Percentiles rank a stretch among this genome's conserved stretches.
Conservation (phyloP, 23 tunicate genomes). For the Botrylloides violaceus region DNA sequence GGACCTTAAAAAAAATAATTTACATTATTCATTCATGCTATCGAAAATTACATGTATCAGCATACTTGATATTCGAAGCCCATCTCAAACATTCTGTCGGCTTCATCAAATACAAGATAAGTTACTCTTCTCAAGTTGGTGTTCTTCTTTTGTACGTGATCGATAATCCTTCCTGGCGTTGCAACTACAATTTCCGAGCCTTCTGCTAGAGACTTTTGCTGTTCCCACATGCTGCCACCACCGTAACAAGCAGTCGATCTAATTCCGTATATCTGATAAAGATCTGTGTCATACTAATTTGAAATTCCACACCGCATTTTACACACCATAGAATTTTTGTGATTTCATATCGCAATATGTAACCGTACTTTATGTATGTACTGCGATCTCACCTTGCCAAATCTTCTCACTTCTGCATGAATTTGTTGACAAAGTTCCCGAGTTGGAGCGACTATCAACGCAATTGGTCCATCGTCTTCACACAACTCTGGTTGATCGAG, state of each 20-base stretch:
- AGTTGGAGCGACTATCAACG: slow-evolving; percentile 88
- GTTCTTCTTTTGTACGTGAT: slow-evolving; percentile 92
- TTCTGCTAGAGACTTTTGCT: slow-evolving; percentile 62
- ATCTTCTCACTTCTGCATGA: slow-evolving; percentile 63
- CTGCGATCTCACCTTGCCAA: slow-evolving; percentile 60
- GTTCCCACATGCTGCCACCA: slow-evolving; percentile 98
- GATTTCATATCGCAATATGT: too few species aligned
- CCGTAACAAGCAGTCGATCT: slow-evolving; percentile 77
- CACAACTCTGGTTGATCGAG: slow-evolving; percentile 65
- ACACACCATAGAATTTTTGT: too few species aligned
- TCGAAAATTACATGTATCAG: neutral
- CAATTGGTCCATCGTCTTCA: slow-evolving; percentile 88
- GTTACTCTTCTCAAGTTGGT: slow-evolving; percentile 71
- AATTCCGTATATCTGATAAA: slow-evolving; percentile 32
- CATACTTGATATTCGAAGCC: slow-evolving; percentile 93
- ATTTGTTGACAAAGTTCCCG: slow-evolving; percentile 97
- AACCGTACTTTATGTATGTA: too few species aligned
- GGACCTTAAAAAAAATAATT: slow-evolving; percentile 40
- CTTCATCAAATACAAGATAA: slow-evolving; percentile 87
- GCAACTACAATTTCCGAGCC: slow-evolving; percentile 94
- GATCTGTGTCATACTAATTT: neutral
- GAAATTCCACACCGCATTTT: too few species aligned
- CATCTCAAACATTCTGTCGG: slow-evolving; percentile 97
- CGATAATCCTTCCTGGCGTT: slow-evolving; percentile 96
- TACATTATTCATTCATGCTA: neutral